Conservation (phyloP, 2,113 vertebrate species). For the Cariama cristata region DNA sequence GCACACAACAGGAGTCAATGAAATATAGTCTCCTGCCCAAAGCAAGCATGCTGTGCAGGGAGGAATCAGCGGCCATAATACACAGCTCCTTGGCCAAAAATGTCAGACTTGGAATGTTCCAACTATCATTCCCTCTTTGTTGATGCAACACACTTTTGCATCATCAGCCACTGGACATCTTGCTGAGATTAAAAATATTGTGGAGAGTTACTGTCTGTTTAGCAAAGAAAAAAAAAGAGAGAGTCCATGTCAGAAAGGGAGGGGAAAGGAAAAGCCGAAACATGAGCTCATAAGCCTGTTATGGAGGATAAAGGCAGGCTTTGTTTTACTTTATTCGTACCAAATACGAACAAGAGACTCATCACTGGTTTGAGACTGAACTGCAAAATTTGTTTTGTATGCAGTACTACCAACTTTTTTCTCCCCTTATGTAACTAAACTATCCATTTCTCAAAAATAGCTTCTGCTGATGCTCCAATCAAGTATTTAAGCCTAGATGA, state of each 20-base stretch:
- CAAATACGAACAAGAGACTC: conserved; percentile 22
- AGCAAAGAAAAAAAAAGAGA: not conserved
- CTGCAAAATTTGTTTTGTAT: not conserved
- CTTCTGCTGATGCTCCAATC: not conserved
- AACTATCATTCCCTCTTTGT: not conserved
- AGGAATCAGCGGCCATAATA: not conserved
- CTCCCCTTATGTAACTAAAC: not conserved
- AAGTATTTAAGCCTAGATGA: not conserved
- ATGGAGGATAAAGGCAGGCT: conserved; percentile 23
- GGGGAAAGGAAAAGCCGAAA: conserved; percentile 20
- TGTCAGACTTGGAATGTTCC: conserved; percentile 1
- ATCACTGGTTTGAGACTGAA: conserved; percentile 32
- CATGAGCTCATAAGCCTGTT: not conserved
- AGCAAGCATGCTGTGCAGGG: not conserved
- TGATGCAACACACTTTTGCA: not conserved
- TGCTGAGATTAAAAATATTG: conserved; percentile 28
- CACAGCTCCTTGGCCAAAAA: not conserved
- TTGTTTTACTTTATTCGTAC: conserved; percentile 35
- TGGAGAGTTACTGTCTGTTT: not conserved
- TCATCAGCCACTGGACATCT: not conserved
- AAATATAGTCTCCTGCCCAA: not conserved
- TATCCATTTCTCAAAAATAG: not conserved
- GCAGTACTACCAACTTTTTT: not conserved
- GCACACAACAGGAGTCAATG: conserved; percentile 4
- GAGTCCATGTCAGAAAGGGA: not conserved